A percentile compares a stretch with the other conserved stretches of the same genome.
phyloP scores from a whole-genome alignment of 2,888 invertebrate species.

The Tenthredo distinguenda region DNA sequence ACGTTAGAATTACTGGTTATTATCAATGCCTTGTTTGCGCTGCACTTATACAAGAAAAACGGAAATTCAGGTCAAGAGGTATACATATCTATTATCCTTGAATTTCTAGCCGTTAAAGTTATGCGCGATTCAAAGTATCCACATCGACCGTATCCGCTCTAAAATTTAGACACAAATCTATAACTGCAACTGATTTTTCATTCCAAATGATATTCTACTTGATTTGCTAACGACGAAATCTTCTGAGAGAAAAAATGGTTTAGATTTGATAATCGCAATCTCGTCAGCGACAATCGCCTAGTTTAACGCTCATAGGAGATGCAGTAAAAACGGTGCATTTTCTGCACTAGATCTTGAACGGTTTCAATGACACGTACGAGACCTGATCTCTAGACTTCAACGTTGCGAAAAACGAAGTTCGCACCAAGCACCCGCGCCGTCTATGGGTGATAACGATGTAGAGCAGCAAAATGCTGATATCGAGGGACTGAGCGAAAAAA shows the following conservation, averaged over 20 bases:
- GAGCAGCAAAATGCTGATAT: slow-evolving; percentile 76
- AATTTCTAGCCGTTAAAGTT: slow-evolving; percentile 36
- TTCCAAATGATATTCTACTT: background rate
- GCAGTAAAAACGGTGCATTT: slow-evolving; percentile 42
- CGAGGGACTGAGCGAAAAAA: slow-evolving; percentile 76
- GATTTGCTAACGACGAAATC: background rate
- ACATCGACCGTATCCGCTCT: background rate
- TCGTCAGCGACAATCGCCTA: background rate
- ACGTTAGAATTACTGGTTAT: slow-evolving; percentile 25
- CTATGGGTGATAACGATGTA: slow-evolving; percentile 70
- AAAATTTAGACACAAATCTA: slow-evolving; percentile 7
- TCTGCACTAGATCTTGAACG: slow-evolving; percentile 74
- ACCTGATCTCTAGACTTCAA: slow-evolving; percentile 45
- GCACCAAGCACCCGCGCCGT: slow-evolving; percentile 19
- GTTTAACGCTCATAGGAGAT: background rate
- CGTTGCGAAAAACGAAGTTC: slow-evolving; percentile 37
- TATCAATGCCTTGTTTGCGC: slow-evolving; percentile 43
- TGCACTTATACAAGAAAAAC: slow-evolving; percentile 45
- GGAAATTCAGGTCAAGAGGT: slow-evolving; percentile 51
- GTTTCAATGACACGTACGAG: slow-evolving; percentile 72
- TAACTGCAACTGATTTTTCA: background rate
- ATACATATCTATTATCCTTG: slow-evolving; percentile 48
- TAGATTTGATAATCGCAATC: background rate
- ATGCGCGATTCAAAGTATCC: background rate
- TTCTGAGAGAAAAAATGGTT: background rate